Conservation (phyloP, 2,888 invertebrate genomes). For the Polylopha cassiicola region DNA sequence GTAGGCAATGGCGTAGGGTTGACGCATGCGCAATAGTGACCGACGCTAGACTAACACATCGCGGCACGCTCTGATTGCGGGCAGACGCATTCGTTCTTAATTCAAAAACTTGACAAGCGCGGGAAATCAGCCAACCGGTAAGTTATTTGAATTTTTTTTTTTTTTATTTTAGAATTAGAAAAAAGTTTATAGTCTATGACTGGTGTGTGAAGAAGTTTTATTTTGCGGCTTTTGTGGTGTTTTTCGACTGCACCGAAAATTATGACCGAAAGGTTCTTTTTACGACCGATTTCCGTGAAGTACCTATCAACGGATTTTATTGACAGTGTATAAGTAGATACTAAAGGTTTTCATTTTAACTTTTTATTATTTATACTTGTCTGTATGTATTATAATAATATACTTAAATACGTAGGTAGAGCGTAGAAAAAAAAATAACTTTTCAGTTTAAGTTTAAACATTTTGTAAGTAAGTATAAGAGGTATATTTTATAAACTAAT, state of each 20-base stretch:
- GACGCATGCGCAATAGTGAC: constrained; percentile 44
- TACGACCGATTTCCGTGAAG: constrained; percentile 3
- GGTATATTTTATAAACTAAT: too few relatives aligned
- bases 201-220: neutral
- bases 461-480: too few relatives aligned
- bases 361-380: too few relatives aligned
- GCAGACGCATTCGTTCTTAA: constrained; percentile 38
- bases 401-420: too few relatives aligned
- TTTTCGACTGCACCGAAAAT: constrained; percentile 1
- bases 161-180: too few relatives aligned
- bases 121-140: constrained; percentile 26
- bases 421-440: too few relatives aligned
- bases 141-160: constrained; percentile 14
- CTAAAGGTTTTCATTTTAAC: too few relatives aligned
- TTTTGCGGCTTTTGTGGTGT: constrained; percentile 7
- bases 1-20: constrained; percentile 30
- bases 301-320: neutral
- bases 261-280: constrained; percentile 3
- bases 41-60: constrained; percentile 42
- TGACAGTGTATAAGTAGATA: neutral
- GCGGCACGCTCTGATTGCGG: constrained; percentile 51
- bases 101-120: constrained; percentile 23
- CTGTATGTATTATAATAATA: too few relatives aligned
- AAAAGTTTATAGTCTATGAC: too few relatives aligned
- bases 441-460: too few relatives aligned